These are phyloP conservation scores for Ophioninae sp. DNA, from an alignment of 2,888 invertebrate genomes.

Conservation along the genomic window DNA sequence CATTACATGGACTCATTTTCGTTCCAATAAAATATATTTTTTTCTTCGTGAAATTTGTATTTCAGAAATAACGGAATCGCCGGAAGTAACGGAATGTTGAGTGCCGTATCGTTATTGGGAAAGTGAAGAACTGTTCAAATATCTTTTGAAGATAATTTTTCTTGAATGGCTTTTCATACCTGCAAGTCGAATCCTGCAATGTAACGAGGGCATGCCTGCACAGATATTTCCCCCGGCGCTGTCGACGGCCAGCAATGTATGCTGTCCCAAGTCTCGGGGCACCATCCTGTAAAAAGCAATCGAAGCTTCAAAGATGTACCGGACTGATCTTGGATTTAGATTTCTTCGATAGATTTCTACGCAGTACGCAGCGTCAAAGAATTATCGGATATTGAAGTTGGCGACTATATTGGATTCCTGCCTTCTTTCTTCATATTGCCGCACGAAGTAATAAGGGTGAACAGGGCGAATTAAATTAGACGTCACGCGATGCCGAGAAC, in stretches of 20 bases:
- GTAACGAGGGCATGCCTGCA: conserved; percentile 82
- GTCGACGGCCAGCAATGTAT: conserved; percentile 84
- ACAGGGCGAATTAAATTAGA: no score
- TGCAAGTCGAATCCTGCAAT: conserved; percentile 81
- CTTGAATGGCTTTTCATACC: conserved; percentile 63
- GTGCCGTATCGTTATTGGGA: neutral
- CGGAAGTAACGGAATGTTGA: neutral
- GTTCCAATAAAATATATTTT: neutral
- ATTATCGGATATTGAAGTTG: neutral
- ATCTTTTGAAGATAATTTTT: neutral
- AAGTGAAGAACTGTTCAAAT: neutral
- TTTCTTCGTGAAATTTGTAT: neutral
- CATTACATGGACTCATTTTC: no score
- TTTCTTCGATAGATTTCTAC: neutral
- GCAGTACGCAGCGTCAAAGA: neutral
- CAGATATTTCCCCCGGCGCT: conserved; percentile 79
- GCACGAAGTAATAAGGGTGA: neutral
- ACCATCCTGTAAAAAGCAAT: conserved; percentile 77
- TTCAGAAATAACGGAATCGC: neutral
- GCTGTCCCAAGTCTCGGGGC: conserved; percentile 83
- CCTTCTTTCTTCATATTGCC: neutral
- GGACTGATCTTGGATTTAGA: neutral
- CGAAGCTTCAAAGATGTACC: neutral
- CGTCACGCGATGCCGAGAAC: no score
- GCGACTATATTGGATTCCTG: neutral